Base-by-base conservation (phyloP, 2,113 vertebrate genomes). In the Paralichthys olivaceus region DNA sequence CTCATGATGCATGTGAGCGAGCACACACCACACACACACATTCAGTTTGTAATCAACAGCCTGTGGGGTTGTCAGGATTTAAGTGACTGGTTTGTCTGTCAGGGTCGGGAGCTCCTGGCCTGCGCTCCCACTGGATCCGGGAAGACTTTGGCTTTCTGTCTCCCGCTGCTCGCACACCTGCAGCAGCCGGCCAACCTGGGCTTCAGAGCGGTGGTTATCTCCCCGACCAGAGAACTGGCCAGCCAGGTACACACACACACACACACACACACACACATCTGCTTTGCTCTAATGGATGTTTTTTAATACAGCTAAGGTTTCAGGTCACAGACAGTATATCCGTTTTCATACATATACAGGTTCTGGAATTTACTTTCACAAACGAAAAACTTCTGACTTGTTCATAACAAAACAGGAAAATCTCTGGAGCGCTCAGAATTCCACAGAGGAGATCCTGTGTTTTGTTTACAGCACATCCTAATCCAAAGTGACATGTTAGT, bases 81-180 rank as follows among this genome's bases (percentile, higher is more conserved):
- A 0, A 22, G 37, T 25, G n/a, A 20, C 5, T 59, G 45, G 15
- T 84, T n/a, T 47, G 1, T 58, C 4, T 5, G 0, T 57, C 79
- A 99, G 97, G 85, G 93, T 77, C 96, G 97, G 4, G 98, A 99
- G 82, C 93, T 99, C 32, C 90, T 99, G 80, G 97, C 97, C n/a
- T 98, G 96, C 63, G 98, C 97, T 80, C 97, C 97, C 67, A 99
- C 98, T 0, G 98, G 98, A 47, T 98, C 97, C 43, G 98, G 97
- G 19, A 99, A 99, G 90, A 99, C 98, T 0, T 84, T 99, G 89
- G 97, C 97, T 8, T 99, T 99, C 90, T 96, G 95, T 77, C 91
- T 99, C 80, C 98, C 97, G 2, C 90, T 99, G 67, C 90, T 99
- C 37, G 85, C 95, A 7, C 96, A 96, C 22, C 93, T 99, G 81